These are phyloP conservation scores for Lithobius niger DNA, from an alignment of 1,140 invertebrate genomes.

Conservation along the genomic window DNA sequence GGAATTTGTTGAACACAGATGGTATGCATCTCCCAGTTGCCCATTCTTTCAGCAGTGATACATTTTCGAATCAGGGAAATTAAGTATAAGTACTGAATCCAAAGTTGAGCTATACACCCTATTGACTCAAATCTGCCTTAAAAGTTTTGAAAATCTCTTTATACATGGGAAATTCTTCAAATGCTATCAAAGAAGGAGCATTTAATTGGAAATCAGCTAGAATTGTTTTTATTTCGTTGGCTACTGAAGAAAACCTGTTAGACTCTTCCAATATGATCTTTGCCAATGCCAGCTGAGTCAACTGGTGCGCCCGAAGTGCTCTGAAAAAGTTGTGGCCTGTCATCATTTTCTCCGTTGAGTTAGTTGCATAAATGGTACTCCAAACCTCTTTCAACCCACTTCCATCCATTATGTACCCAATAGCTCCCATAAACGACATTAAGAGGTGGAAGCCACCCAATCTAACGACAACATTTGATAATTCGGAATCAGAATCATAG, in stretches of 20 bases:
- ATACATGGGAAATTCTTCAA: too few relatives aligned
- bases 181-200: too few relatives aligned
- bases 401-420: slow-evolving; percentile 19
- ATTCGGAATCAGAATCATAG: neutral
- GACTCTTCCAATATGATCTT: too few relatives aligned
- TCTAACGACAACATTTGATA: slow-evolving; percentile 4
- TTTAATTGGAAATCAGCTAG: too few relatives aligned
- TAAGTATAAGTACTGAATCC: too few relatives aligned
- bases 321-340: slow-evolving; percentile 19
- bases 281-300: neutral
- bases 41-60: neutral
- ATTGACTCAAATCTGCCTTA: too few relatives aligned
- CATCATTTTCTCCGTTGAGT: slow-evolving; percentile 20
- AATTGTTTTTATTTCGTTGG: too few relatives aligned
- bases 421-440: slow-evolving; percentile 20
- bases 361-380: slow-evolving; percentile 16
- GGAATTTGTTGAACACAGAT: neutral
- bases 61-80: too few relatives aligned
- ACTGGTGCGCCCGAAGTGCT: slow-evolving; percentile 22
- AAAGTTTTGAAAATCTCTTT: neutral
- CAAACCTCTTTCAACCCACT: slow-evolving; percentile 17
- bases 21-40: neutral
- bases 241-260: too few relatives aligned
- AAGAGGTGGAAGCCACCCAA: slow-evolving; percentile 17
- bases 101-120: too few relatives aligned